Evolutionary conservation across 2,113 vertebrate genomes (phyloP), one percentile per base, ranked within the genome.

Genomic region (Rhegmatorhina hoffmannsi): DNA sequence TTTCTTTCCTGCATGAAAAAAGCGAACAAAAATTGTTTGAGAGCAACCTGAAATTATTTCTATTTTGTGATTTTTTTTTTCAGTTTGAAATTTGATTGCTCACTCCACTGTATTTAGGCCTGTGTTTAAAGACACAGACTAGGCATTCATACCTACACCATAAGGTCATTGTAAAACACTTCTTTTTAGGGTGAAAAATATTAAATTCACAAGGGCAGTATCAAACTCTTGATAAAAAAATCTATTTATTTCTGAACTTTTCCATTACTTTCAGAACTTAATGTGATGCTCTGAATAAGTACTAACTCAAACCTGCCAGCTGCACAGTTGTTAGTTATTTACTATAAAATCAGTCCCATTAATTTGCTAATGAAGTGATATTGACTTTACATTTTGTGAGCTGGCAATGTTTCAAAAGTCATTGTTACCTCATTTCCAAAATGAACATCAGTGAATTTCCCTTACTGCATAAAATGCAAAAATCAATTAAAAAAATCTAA

Each of bases 281-380:
- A 47, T 58, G 33, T 89, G 53, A 49, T 64, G 5, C 24, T 91
- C 56, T 94, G 31, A 68, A 28, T 44, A 43, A 34, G 34, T 64
- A 11, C 46, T 82, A 74, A 76, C 58, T 92, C 63, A 80, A 21
- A 67, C 13, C 52, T 89, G 53, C 62, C 77, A 95, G 20, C 46
- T 92, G 77, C 46, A 70, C 46, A 92, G 40, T 95, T 77, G 34
- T 40, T 91, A 96, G 89, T 79, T 95, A 88, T 95, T 97, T 95
- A 95, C 73, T 92, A 67, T 94, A 87, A 96, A 95, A 82, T 93
- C 78, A 68, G 59, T 94, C 25, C 63, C 58, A 93, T 97, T 96
- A 97, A 97, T 97, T 97, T 96, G 47, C 56, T 97, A 93, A 97
- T 95, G 94, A 98, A 97, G 78, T 84, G 52, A 92, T 94, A 96